Conservation (phyloP, 2,113 vertebrate genomes). For the Archocentrus centrarchus region DNA sequence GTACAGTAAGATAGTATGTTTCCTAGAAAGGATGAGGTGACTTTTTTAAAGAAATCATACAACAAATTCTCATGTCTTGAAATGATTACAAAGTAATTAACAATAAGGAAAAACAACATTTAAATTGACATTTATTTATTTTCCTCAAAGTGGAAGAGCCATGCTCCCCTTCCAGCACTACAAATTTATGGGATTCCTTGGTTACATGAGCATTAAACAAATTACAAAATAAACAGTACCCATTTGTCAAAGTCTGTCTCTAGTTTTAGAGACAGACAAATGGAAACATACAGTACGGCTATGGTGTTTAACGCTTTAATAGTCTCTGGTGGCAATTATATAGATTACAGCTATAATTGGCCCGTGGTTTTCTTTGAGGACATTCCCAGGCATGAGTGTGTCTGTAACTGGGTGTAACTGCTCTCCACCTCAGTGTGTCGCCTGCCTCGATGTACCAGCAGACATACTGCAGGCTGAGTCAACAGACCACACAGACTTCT, state of each 20-base stretch:
- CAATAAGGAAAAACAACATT: background rate
- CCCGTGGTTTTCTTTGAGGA: slow-evolving; percentile 57
- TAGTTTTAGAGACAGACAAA: slow-evolving; percentile 16
- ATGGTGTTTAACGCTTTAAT: slow-evolving; percentile 35
- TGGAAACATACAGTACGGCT: slow-evolving; percentile 20
- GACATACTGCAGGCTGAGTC: slow-evolving; percentile 45
- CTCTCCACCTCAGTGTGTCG: slow-evolving; percentile 61
- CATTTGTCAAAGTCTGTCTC: slow-evolving; percentile 29
- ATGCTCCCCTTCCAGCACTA: background rate
- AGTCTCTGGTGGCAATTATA: slow-evolving; percentile 53
- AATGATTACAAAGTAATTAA: background rate
- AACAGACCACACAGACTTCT: slow-evolving; percentile 65
- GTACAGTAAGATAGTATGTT: background rate
- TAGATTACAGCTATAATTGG: slow-evolving; percentile 52
- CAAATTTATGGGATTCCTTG: slow-evolving; percentile 26
- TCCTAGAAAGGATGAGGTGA: background rate
- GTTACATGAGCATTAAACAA: slow-evolving; percentile 27
- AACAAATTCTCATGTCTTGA: background rate
- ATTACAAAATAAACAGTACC: slow-evolving; percentile 16
- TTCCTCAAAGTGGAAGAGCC: background rate
- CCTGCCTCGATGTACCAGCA: slow-evolving; percentile 43
- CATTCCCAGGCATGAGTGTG: slow-evolving; percentile 53
- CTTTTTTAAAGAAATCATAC: background rate
- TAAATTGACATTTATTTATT: background rate
- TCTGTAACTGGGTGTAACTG: slow-evolving; percentile 70